Conservation (phyloP, 1,140 invertebrate genomes). For the Pemphigus obesinymphae region DNA sequence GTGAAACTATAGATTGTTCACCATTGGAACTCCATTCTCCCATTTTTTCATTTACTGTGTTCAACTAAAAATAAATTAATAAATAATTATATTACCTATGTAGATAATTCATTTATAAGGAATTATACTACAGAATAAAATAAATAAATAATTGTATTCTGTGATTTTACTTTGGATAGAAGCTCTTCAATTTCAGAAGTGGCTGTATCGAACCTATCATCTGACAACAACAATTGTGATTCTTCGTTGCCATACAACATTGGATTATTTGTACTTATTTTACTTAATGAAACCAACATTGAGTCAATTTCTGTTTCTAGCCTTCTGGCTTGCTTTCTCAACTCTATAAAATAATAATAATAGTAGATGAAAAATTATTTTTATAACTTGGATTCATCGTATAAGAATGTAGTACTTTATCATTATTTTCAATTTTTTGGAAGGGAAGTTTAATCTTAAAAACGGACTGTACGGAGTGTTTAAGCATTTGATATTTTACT, state of each 20-base stretch:
- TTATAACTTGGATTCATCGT: too few species aligned
- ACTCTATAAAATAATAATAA: constrained; percentile 59
- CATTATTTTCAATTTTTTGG: too few species aligned
- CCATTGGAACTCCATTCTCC: constrained; percentile 59
- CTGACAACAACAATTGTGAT: constrained; percentile 75
- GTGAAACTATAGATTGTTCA: constrained; percentile 58
- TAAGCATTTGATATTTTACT: too few species aligned
- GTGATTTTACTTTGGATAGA: constrained; percentile 66
- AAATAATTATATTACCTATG: constrained; percentile 1
- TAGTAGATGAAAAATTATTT: not conserved
- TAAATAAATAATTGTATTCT: too few species aligned
- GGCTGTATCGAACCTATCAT: constrained; percentile 89
- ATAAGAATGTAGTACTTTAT: too few species aligned
- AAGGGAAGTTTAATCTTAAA: too few species aligned
- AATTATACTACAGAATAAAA: too few species aligned
- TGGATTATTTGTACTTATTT: constrained; percentile 69
- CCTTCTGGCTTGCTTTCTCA: constrained; percentile 85
- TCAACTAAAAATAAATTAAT: constrained; percentile 59
- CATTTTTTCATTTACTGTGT: constrained; percentile 83
- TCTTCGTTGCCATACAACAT: constrained; percentile 57
- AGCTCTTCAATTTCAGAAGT: constrained; percentile 86
- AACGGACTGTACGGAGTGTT: too few species aligned
- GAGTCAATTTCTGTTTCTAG: constrained; percentile 96
- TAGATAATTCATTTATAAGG: too few species aligned
- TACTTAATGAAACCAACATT: constrained; percentile 92